Conservation (phyloP, 2,888 invertebrate species). For the Eristalinus aeneus region DNA sequence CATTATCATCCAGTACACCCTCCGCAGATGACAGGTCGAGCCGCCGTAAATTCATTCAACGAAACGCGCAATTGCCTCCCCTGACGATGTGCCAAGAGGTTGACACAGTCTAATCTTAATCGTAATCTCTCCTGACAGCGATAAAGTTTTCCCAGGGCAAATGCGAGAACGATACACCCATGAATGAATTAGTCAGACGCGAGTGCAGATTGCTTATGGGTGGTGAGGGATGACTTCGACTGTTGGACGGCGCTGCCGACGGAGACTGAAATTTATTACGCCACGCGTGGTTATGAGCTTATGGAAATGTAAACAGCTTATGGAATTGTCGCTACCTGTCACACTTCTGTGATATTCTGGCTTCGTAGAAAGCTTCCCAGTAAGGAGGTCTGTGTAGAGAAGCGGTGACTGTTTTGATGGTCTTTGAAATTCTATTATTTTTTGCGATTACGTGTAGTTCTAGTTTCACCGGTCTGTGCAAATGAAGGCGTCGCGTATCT, state of each 20-base stretch:
- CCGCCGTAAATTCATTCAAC: slow-evolving; percentile 10
- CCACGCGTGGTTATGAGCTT: not conserved
- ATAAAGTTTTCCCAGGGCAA: slow-evolving; percentile 35
- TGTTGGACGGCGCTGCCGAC: not conserved
- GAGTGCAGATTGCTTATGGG: not conserved
- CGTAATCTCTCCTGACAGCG: slow-evolving; percentile 33
- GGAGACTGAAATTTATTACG: not conserved
- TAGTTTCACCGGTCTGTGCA: too few species aligned
- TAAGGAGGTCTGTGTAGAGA: not conserved
- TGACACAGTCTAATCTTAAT: slow-evolving; percentile 57
- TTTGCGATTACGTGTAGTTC: too few species aligned
- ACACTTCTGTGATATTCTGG: not conserved
- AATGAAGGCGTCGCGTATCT: too few species aligned
- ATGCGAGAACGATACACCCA: slow-evolving; percentile 22
- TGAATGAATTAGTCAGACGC: slow-evolving; percentile 31
- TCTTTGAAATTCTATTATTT: too few species aligned
- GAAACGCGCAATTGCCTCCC: slow-evolving; percentile 39
- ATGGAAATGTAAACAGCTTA: not conserved
- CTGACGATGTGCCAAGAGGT: slow-evolving; percentile 54
- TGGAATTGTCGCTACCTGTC: not conserved
- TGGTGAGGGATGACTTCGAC: not conserved
- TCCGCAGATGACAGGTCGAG: not conserved
- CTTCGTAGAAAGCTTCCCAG: not conserved
- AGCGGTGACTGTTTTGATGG: not conserved
- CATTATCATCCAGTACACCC: not conserved